phyloP scores from a whole-genome alignment of 2,888 invertebrate species.

The Pharmacophagus antenor region DNA sequence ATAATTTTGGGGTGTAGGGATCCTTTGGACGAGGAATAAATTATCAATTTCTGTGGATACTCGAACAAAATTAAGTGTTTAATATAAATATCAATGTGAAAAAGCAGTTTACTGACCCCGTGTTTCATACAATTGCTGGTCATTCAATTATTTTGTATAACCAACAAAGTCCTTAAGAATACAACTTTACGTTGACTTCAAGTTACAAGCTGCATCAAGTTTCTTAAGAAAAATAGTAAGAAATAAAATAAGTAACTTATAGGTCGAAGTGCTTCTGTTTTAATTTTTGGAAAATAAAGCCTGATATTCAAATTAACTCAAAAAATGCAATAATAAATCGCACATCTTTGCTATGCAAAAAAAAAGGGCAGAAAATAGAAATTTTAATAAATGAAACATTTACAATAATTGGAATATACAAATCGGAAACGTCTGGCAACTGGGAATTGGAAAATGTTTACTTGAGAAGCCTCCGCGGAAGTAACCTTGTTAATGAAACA shows the following conservation, averaged over 20 bases:
- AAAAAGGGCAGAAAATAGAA: background rate
- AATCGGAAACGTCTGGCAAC: constrained; percentile 20
- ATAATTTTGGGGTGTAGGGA: background rate
- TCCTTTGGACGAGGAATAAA: background rate
- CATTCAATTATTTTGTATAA: too few relatives aligned
- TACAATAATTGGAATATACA: constrained; percentile 16
- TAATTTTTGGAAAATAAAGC: background rate
- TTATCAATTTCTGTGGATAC: background rate
- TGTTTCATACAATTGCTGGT: too few relatives aligned
- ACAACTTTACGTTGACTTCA: too few relatives aligned
- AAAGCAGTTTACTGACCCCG: background rate
- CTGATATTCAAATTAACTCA: background rate
- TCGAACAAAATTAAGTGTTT: background rate
- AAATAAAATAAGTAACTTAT: too few relatives aligned
- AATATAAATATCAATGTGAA: background rate
- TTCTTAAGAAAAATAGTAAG: too few relatives aligned
- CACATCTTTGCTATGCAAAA: constrained; percentile 3
- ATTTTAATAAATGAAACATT: constrained; percentile 18
- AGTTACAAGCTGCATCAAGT: too few relatives aligned
- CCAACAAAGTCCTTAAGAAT: too few relatives aligned
- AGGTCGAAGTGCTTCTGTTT: background rate
- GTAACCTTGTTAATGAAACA: constrained; percentile 29
- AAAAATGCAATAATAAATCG: background rate
- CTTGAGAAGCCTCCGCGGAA: constrained; percentile 17
- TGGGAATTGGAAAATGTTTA: constrained; percentile 25